Base-by-base conservation (phyloP, 2,113 vertebrate species). In the Coryphaenoides rupestris region DNA sequence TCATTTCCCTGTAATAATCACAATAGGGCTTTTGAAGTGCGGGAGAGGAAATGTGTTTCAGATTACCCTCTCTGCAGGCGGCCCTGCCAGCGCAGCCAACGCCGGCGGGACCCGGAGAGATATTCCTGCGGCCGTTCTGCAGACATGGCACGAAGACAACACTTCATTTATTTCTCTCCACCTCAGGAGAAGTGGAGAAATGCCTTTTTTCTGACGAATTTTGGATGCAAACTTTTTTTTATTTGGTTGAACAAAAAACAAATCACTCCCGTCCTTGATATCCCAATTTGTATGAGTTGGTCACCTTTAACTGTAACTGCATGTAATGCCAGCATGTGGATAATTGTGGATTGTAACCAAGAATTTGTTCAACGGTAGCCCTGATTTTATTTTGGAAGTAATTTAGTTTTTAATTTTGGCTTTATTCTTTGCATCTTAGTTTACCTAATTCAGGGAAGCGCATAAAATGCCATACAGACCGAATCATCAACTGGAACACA, bases 311-410 rank as follows among this genome's bases (percentile, higher is more conserved):
- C 66, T n/a, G n/a, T n/a, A n/a, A 40, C 60, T 74, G 23, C 69
- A 63, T 80, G 62, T 74, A 54, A 65, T 73, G 53, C 64, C 26
- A 69, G 55, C 66, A 68, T 77, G 76, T 69, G 23, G 72, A 62
- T 55, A 65, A 79, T 52, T 73, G 65, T 61, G 10, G 46, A 74
- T 81, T 63, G 57, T 58, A 62, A 70, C 53, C 22, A 69, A 64
- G 59, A 79, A 24, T 58, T 75, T 82, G 86, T 85, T 80, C 81
- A 87, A 86, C 86, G 81, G 83, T 83, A 87, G 72, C 60, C 50
- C 19, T 50, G 60, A 68, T 75, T 84, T 83, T 79, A 59, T 60
- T 54, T 63, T 73, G 60, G 68, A 40, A 73, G 73, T 14, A n/a
- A n/a, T 26, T 57, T 22, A 70, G 40, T 9, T 2, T 49, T 49